Conservation (phyloP, 2,113 vertebrate genomes). For the Sterrhoptilus dennistouni region DNA sequence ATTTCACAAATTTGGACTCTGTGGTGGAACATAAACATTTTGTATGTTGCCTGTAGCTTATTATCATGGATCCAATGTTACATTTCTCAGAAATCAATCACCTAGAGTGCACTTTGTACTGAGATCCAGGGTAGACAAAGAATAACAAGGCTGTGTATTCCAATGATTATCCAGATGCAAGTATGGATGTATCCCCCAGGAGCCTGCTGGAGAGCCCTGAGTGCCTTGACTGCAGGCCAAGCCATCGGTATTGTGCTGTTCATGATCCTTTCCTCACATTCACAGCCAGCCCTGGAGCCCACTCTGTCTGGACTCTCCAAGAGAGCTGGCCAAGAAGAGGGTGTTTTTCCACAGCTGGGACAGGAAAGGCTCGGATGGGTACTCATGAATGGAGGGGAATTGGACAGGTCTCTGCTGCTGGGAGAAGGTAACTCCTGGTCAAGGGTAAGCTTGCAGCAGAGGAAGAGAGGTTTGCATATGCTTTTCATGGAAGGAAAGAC, state of each 20-base stretch:
- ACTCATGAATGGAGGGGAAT: background rate
- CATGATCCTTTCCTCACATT: background rate
- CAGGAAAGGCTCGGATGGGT: background rate
- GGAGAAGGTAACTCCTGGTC: slow-evolving; percentile 3
- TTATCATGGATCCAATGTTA: background rate
- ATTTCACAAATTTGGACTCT: slow-evolving; percentile 53
- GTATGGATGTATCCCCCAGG: background rate
- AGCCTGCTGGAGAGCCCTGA: background rate
- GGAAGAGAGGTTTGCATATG: background rate
- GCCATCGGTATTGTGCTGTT: background rate
- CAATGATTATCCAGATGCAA: background rate
- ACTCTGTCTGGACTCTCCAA: background rate
- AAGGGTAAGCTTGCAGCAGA: background rate
- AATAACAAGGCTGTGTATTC: background rate
- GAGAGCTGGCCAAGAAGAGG: background rate
- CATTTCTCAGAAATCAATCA: slow-evolving; percentile 34
- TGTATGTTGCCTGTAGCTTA: slow-evolving; percentile 13
- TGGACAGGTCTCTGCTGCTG: background rate
- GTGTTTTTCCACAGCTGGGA: slow-evolving; percentile 33
- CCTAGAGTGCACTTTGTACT: background rate
- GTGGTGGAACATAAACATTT: slow-evolving; percentile 49
- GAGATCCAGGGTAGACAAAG: background rate
- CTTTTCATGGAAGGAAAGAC: background rate
- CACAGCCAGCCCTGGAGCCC: background rate
- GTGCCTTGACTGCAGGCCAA: background rate